A percentile compares a stretch with the other conserved stretches of the same genome.
phyloP scores from a whole-genome alignment of 64 coral and sea anemone species.

The Dendrophyllia cribrosa region DNA sequence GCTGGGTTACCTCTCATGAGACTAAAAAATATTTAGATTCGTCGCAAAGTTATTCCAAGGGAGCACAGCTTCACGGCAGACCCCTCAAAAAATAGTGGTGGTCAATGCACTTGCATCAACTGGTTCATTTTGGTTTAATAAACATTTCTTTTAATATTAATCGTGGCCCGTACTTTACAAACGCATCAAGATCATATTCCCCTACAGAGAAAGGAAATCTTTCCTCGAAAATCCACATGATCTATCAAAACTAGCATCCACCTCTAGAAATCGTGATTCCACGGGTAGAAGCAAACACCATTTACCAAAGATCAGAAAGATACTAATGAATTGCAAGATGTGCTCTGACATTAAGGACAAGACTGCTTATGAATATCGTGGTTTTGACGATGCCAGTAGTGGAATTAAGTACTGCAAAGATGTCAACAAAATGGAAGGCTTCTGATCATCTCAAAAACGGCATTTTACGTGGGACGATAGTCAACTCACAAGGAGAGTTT shows the following conservation, averaged over 20 bases:
- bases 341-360: slow-evolving; percentile 3
- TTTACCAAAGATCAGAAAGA: slow-evolving; percentile 16
- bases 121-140: slow-evolving; percentile 21
- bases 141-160: slow-evolving; percentile 32
- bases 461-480: slow-evolving; percentile 29
- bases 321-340: not conserved
- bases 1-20: slow-evolving; percentile 22
- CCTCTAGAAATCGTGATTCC: not conserved
- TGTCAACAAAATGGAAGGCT: not conserved
- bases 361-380: slow-evolving; percentile 28
- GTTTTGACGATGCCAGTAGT: not conserved
- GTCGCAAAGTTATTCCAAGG: not conserved
- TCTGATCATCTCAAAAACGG: not conserved
- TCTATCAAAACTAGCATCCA: not conserved
- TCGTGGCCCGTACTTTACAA: not conserved
- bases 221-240: not conserved
- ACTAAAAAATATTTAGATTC: slow-evolving; percentile 8
- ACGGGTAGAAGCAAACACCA: not conserved
- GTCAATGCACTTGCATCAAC: slow-evolving; percentile 23
- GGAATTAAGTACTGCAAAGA: slow-evolving; percentile 23
- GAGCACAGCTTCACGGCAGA: not conserved
- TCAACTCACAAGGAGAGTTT: not conserved
- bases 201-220: not conserved
- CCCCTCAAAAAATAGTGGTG: slow-evolving; percentile 18
- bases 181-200: not conserved